Conservation (phyloP, 2,888 invertebrate species). For the Protodeltote pygarga region DNA sequence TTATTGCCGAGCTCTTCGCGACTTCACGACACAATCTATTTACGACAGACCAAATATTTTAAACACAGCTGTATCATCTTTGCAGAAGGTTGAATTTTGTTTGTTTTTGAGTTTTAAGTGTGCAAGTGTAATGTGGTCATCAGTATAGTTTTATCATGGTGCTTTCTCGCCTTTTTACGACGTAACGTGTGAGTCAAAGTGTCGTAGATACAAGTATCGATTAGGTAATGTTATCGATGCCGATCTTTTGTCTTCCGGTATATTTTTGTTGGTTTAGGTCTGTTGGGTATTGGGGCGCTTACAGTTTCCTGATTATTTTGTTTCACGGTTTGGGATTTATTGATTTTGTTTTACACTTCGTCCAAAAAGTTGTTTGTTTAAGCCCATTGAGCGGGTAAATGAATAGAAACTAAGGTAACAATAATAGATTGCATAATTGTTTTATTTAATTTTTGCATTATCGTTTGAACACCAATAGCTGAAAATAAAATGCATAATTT, state of each 20-base stretch:
- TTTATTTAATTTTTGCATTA: too few relatives aligned
- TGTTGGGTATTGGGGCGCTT: conserved; percentile 71
- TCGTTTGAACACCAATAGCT: too few relatives aligned
- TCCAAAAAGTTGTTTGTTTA: background rate
- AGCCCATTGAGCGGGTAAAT: too few relatives aligned
- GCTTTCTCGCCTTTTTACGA: conserved; percentile 87
- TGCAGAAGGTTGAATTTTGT: conserved; percentile 43
- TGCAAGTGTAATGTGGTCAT: conserved; percentile 45
- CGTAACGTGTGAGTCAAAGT: conserved; percentile 82
- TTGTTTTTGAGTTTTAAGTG: background rate
- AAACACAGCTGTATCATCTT: conserved; percentile 13
- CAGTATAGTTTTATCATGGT: conserved; percentile 81
- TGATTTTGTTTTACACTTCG: conserved; percentile 6
- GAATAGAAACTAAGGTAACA: too few relatives aligned
- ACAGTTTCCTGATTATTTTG: conserved; percentile 68
- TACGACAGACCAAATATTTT: conserved; percentile 8
- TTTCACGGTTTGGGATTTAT: conserved; percentile 42
- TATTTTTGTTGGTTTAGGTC: conserved; percentile 81
- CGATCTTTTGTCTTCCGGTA: conserved; percentile 86
- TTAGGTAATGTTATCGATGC: conserved; percentile 83
- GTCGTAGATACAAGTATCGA: conserved; percentile 87
- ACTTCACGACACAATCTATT: conserved; percentile 67
- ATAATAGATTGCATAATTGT: too few relatives aligned
- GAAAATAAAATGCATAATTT: too few relatives aligned
- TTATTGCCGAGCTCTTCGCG: conserved; percentile 84